These are phyloP conservation scores for Ips nitidus DNA, from an alignment of 1,140 invertebrate genomes.

Conservation along the genomic window DNA sequence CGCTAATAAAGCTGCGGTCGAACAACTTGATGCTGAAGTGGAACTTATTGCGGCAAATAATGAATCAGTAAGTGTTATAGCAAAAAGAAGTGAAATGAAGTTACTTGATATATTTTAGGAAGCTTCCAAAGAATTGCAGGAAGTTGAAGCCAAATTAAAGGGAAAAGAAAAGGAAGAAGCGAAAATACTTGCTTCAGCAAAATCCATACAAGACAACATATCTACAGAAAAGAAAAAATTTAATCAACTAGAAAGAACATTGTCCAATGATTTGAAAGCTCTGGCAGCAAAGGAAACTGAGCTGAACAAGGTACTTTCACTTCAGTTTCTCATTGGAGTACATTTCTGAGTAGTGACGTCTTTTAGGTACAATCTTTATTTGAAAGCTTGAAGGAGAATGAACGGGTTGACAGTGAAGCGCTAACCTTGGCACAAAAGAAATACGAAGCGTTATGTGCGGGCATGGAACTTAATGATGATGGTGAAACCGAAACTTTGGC, in stretches of 20 bases:
- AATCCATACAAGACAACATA: conserved; percentile 70
- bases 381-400: conserved; percentile 68
- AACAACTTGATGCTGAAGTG: conserved; percentile 59
- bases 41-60: conserved; percentile 56
- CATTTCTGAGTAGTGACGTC: too few species aligned
- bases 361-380: conserved; percentile 62
- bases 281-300: conserved; percentile 67
- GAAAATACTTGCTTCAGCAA: conserved; percentile 65
- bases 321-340: too few species aligned
- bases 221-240: conserved; percentile 70
- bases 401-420: conserved; percentile 67
- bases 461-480: conserved; percentile 76
- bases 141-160: conserved; percentile 68
- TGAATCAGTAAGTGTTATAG: conserved; percentile 58
- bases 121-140: conserved; percentile 64
- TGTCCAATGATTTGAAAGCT: conserved; percentile 70
- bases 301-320: conserved; percentile 57
- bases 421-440: conserved; percentile 74
- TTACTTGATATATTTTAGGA: conserved; percentile 56
- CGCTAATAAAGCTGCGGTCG: conserved; percentile 52
- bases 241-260: conserved; percentile 68
- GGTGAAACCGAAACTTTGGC: conserved; percentile 84
- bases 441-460: conserved; percentile 82
- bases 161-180: conserved; percentile 69
- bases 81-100: background rate